These are phyloP conservation scores for Marmota flaviventris DNA, from an alignment of 2,113 vertebrate genomes.

Conservation along the genomic window DNA sequence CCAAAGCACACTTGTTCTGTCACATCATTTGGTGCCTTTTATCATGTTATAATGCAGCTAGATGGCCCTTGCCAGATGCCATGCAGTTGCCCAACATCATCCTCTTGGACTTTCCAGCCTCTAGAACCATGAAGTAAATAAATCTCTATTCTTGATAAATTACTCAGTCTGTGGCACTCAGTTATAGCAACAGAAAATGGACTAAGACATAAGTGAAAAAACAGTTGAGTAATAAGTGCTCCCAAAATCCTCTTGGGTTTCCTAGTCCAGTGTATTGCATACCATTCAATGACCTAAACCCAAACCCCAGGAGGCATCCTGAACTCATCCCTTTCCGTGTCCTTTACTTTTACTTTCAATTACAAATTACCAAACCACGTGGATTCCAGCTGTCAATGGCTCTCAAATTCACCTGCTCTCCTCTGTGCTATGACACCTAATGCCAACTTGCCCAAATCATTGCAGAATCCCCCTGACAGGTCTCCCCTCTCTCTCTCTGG, in stretches of 20 bases:
- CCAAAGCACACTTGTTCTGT: neutral
- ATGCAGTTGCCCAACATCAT: neutral
- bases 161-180: neutral
- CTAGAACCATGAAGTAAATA: neutral
- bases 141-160: neutral
- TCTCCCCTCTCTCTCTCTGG: neutral
- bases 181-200: neutral
- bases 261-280: neutral
- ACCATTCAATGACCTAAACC: neutral
- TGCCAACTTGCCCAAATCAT: neutral
- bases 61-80: neutral
- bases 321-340: neutral
- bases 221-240: neutral
- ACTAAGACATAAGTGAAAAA: neutral
- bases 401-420: neutral
- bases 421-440: neutral
- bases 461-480: neutral
- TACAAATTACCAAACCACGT: neutral
- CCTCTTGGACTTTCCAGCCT: neutral
- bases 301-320: neutral
- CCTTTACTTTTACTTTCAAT: constrained; percentile 59
- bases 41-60: neutral
- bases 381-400: neutral
- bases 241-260: neutral
- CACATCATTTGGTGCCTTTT: neutral